Conservation (phyloP, 2,888 invertebrate species). For the Oscheius sp. region DNA sequence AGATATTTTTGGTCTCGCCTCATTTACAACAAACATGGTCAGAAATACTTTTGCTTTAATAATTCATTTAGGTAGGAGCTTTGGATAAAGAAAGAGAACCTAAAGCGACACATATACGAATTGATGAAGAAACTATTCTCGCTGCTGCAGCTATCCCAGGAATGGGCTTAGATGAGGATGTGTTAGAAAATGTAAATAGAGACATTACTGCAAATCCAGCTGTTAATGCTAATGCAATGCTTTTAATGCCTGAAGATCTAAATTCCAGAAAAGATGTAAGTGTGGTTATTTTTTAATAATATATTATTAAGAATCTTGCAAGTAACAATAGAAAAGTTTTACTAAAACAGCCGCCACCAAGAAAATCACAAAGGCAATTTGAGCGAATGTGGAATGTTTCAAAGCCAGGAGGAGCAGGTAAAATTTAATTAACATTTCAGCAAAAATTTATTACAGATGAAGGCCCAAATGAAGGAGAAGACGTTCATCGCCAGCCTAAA, state of each 20-base stretch:
- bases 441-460: slow-evolving; percentile 4
- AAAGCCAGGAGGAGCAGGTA: slow-evolving; percentile 36
- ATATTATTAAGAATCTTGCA: slow-evolving; percentile 20
- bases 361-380: slow-evolving; percentile 68
- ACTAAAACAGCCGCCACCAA: slow-evolving; percentile 69
- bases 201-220: slow-evolving; percentile 36
- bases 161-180: slow-evolving; percentile 96
- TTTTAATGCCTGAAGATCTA: slow-evolving; percentile 52
- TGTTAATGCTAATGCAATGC: slow-evolving; percentile 27
- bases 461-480: slow-evolving; percentile 15
- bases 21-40: slow-evolving; percentile 43
- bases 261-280: slow-evolving; percentile 35
- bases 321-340: slow-evolving; percentile 57
- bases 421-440: not conserved
- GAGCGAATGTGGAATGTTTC: slow-evolving; percentile 68
- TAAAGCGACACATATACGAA: slow-evolving; percentile 29
- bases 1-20: slow-evolving; percentile 85
- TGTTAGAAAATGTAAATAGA: slow-evolving; percentile 75
- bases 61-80: slow-evolving; percentile 51
- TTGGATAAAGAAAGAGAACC: slow-evolving; percentile 57
- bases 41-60: not conserved
- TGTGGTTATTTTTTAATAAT: not conserved
- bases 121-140: slow-evolving; percentile 29
- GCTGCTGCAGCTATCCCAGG: slow-evolving; percentile 74
- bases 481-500: slow-evolving; percentile 29